phyloP scores from a whole-genome alignment of 1,140 invertebrate species.

The Ceratina australensis region DNA sequence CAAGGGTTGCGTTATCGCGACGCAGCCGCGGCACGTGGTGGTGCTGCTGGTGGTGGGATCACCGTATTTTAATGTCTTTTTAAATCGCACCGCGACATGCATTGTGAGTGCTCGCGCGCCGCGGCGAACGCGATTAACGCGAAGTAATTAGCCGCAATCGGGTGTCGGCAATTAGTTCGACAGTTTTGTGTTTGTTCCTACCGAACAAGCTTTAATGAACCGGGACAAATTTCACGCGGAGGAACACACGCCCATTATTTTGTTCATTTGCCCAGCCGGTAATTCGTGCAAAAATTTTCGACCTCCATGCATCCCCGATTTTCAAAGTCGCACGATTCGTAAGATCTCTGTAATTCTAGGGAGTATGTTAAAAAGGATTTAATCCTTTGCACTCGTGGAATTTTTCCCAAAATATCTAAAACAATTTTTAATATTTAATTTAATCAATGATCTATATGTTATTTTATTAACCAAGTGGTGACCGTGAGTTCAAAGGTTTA shows the following conservation, averaged over 20 bases:
- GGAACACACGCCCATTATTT: constrained; percentile 3
- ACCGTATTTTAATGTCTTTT: constrained; percentile 14
- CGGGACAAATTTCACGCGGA: not conserved
- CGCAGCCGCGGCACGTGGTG: not conserved
- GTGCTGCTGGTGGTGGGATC: too few relatives aligned
- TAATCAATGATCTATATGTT: too few relatives aligned
- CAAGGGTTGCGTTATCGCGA: not conserved
- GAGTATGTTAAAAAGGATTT: too few relatives aligned
- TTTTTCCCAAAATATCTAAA: too few relatives aligned
- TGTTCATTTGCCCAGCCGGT: not conserved
- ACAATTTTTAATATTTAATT: too few relatives aligned
- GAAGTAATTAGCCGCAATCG: constrained; percentile 18
- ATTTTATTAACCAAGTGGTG: too few relatives aligned
- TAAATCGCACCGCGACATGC: not conserved
- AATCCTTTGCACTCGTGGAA: too few relatives aligned
- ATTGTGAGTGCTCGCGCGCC: not conserved
- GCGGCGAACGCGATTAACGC: constrained; percentile 18
- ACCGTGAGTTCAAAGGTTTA: too few relatives aligned
- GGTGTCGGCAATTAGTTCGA: not conserved
- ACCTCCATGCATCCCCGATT: too few relatives aligned
- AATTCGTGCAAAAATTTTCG: not conserved
- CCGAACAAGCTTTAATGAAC: constrained; percentile 1
- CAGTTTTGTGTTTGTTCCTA: constrained; percentile 4
- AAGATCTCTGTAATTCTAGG: too few relatives aligned
- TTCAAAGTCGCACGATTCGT: too few relatives aligned